phyloP scores from a whole-genome alignment of 1,140 invertebrate genomes.

The Drosophila mojavensis region DNA sequence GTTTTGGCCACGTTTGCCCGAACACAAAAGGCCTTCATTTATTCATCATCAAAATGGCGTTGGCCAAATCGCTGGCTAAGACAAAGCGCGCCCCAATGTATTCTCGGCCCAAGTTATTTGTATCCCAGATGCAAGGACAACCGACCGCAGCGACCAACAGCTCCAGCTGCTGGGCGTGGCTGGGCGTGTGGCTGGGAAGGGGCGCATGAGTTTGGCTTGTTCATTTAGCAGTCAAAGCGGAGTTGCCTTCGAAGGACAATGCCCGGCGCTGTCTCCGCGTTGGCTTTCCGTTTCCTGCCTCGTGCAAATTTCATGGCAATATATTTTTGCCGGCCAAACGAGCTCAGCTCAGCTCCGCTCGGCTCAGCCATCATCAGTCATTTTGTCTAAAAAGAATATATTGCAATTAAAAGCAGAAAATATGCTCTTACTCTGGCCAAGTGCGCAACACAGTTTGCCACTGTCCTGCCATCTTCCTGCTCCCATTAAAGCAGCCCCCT shows the following conservation, averaged over 20 bases:
- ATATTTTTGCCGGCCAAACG: conserved; percentile 67
- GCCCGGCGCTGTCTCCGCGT: conserved; percentile 62
- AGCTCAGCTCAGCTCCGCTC: conserved; percentile 31
- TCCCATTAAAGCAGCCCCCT: neutral
- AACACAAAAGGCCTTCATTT: conserved; percentile 72
- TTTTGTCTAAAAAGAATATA: conserved; percentile 83
- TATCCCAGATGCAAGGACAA: conserved; percentile 38
- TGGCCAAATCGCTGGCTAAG: conserved; percentile 51
- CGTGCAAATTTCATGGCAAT: conserved; percentile 76
- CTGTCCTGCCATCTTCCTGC: conserved; percentile 13
- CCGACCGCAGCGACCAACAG: conserved; percentile 39
- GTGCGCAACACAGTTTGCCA: conserved; percentile 51
- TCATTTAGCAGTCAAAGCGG: conserved; percentile 79
- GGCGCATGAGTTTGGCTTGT: conserved; percentile 62
- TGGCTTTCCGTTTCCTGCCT: conserved; percentile 77
- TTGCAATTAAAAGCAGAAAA: conserved; percentile 83
- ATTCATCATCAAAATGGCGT: conserved; percentile 78
- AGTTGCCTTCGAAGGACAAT: conserved; percentile 42
- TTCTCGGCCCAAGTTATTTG: conserved; percentile 39
- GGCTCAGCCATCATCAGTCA: conserved; percentile 73
- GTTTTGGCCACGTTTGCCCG: conserved; percentile 35
- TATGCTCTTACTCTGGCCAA: conserved; percentile 74
- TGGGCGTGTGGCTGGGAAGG: conserved; percentile 6
- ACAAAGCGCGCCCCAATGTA: conserved; percentile 50
- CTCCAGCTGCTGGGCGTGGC: neutral